These are phyloP conservation scores for Pogonomyrmex barbatus DNA, from an alignment of 1,140 invertebrate species.

Conservation along the genomic window DNA sequence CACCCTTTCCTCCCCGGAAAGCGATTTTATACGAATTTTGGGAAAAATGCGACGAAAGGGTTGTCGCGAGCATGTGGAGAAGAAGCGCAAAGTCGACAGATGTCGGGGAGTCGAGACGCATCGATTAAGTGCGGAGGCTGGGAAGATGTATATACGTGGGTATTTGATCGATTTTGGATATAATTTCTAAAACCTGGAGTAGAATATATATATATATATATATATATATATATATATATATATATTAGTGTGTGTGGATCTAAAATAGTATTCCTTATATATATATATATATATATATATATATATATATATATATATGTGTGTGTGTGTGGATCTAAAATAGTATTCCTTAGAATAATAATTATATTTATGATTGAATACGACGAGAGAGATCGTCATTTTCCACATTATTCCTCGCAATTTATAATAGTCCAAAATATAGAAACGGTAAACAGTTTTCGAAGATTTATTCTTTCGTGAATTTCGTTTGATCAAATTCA, in stretches of 20 bases:
- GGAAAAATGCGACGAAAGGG: constrained; percentile 64
- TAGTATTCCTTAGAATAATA: background rate
- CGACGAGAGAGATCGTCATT: background rate
- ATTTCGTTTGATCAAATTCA: background rate
- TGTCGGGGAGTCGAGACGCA: constrained; percentile 61
- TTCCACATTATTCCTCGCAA: background rate
- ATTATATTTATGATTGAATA: background rate
- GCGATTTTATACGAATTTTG: constrained; percentile 62
- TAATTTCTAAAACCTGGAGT: background rate
- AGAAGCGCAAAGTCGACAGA: constrained; percentile 66
- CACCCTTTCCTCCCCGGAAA: background rate
- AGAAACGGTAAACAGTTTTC: background rate
- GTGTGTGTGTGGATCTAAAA: background rate
- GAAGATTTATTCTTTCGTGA: background rate
- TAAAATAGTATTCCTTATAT: background rate
- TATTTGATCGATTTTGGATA: background rate
- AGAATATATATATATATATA: background rate
- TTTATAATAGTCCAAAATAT: background rate
- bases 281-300: background rate
- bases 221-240: too few species aligned
- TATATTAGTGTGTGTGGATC: background rate
- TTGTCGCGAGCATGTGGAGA: constrained; percentile 37
- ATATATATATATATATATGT: background rate
- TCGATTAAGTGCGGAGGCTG: constrained; percentile 55
- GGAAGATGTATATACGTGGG: constrained; percentile 28